Percentiles rank a stretch among this genome's conserved stretches.
Conservation (phyloP, 2,888 invertebrate species). For the Tridacna gigas region DNA sequence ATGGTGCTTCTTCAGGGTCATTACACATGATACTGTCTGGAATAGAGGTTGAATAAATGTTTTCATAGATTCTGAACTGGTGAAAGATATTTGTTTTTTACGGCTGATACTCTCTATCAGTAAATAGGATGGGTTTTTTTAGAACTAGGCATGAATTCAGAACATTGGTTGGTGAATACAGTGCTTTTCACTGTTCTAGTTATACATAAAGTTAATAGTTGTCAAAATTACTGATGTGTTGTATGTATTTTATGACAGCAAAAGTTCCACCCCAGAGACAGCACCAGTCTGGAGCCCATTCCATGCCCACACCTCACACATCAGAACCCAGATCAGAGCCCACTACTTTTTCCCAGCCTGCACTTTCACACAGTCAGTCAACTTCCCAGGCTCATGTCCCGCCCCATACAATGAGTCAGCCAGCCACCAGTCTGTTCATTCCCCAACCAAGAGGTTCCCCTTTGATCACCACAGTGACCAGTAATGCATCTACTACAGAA, state of each 20-base stretch:
- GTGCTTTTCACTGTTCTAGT: no score
- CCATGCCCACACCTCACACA: slow-evolving; percentile 40
- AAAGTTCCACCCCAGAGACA: slow-evolving; percentile 79
- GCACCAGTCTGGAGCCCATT: slow-evolving; percentile 59
- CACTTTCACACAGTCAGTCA: slow-evolving; percentile 47
- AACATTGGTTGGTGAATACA: no score
- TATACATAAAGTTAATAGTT: no score
- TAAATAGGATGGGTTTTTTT: no score
- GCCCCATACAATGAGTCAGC: slow-evolving; percentile 38
- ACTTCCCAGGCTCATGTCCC: slow-evolving; percentile 56
- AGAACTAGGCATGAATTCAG: no score
- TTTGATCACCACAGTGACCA: slow-evolving; percentile 50
- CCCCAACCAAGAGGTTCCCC: slow-evolving; percentile 56
- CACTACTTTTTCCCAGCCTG: slow-evolving; percentile 53
- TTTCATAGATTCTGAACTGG: no score
- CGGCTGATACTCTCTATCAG: no score
- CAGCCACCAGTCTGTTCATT: slow-evolving; percentile 63
- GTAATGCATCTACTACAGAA: slow-evolving; percentile 41
- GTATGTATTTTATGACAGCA: slow-evolving; percentile 61
- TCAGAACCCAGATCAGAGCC: slow-evolving; percentile 49
- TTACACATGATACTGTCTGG: no score
- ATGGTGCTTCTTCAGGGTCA: no score
- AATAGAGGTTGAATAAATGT: no score
- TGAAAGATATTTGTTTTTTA: no score
- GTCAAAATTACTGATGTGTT: no score